Percentiles rank a stretch among this genome's conserved stretches.
Conservation (phyloP, 2,797 vertebrate genomes). For the Siniperca scherzeri region DNA sequence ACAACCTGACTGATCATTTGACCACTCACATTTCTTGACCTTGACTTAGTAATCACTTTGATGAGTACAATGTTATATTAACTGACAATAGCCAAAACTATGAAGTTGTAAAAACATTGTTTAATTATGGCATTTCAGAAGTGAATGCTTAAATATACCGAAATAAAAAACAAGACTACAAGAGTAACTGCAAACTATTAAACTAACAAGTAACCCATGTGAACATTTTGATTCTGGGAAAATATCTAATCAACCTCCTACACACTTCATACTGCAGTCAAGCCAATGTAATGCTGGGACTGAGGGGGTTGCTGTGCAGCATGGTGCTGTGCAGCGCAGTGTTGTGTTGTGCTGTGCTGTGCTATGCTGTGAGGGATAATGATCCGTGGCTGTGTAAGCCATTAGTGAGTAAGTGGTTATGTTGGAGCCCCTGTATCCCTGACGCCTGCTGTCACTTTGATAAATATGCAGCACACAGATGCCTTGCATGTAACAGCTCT, state of each 20-base stretch:
- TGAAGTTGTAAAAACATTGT: not conserved
- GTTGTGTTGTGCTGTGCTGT: slow-evolving; percentile 57
- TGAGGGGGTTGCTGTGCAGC: slow-evolving; percentile 59
- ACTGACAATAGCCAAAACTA: not conserved
- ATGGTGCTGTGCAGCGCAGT: slow-evolving; percentile 40
- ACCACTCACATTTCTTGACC: not conserved
- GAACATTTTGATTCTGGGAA: slow-evolving; percentile 40
- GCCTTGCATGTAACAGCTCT: slow-evolving; percentile 72
- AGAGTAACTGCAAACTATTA: slow-evolving; percentile 21
- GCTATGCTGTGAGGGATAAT: slow-evolving; percentile 81
- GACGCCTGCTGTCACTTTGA: slow-evolving; percentile 86
- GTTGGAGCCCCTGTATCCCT: slow-evolving; percentile 79
- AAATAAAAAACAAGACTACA: slow-evolving; percentile 13
- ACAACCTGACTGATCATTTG: not conserved
- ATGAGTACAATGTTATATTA: not conserved
- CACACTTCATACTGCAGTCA: slow-evolving; percentile 65
- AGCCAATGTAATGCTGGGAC: slow-evolving; percentile 48
- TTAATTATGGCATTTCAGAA: not conserved
- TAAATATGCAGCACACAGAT: slow-evolving; percentile 81
- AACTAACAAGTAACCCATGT: slow-evolving; percentile 35
- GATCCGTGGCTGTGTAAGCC: slow-evolving; percentile 84
- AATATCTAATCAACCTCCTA: slow-evolving; percentile 73
- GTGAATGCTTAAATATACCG: not conserved
- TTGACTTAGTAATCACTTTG: not conserved
- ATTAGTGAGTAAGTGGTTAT: slow-evolving; percentile 85